Evolutionary conservation across 2,797 vertebrate genomes (phyloP).

Genomic region (Hydrophis major): DNA sequence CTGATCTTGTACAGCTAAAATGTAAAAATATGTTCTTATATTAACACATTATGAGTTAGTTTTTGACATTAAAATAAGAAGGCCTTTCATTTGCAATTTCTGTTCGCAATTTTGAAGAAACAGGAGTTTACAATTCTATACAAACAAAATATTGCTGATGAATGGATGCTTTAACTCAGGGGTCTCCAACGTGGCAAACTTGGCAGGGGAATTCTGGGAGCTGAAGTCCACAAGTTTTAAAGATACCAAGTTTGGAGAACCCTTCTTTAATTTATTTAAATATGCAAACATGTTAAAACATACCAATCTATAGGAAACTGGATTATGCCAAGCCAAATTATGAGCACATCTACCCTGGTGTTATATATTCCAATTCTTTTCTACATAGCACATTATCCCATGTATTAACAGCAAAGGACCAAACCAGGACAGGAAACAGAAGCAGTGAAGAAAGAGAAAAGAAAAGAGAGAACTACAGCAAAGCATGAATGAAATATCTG

Average conservation of each 20-base stretch:
- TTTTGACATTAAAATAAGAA: not conserved
- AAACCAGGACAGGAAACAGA: not conserved
- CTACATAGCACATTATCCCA: not conserved
- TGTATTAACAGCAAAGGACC: not conserved
- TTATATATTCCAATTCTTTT: not conserved
- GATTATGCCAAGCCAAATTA: not conserved
- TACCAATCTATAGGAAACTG: not conserved
- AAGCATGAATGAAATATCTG: not conserved
- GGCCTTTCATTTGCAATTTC: not conserved
- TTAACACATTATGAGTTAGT: not conserved
- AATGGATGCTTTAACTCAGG: not conserved
- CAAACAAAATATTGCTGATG: not conserved
- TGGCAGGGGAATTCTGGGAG: not conserved
- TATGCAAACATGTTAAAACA: not conserved
- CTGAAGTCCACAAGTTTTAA: not conserved
- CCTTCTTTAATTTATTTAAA: not conserved
- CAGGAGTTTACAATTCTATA: not conserved
- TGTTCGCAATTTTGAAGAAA: not conserved
- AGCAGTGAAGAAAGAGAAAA: not conserved
- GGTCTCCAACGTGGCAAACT: not conserved
- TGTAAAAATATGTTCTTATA: not conserved
- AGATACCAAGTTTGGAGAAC: not conserved
- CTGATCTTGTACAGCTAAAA: constrained; percentile 94
- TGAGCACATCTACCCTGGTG: not conserved
- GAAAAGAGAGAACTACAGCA: not conserved